Conservation (phyloP, 2,797 vertebrate species). For the Pangasius djambal region DNA sequence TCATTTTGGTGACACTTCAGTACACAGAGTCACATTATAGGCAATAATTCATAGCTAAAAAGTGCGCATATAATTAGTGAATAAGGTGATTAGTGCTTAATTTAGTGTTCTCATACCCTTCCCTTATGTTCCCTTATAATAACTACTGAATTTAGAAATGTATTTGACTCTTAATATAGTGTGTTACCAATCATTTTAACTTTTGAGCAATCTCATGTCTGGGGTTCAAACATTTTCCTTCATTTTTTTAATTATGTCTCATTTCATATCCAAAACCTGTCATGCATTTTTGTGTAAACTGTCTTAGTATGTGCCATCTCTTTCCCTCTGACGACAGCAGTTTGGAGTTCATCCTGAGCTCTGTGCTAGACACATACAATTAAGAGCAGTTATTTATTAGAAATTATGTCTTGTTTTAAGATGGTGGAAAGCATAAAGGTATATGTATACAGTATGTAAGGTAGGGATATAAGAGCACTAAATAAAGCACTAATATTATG, state of each 20-base stretch:
- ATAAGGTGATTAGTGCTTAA: too few species aligned
- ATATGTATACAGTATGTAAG: background rate
- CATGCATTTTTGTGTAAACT: background rate
- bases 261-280: background rate
- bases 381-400: background rate
- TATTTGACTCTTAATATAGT: background rate
- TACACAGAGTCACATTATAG: too few species aligned
- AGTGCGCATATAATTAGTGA: too few species aligned
- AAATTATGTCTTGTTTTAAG: background rate
- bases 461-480: too few species aligned
- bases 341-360: background rate
- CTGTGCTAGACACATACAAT: background rate
- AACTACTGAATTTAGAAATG: background rate
- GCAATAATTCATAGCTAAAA: too few species aligned
- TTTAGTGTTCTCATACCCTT: too few species aligned
- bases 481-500: background rate
- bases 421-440: background rate
- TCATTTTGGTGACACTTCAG: too few species aligned
- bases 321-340: background rate
- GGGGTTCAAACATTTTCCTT: background rate
- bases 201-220: background rate
- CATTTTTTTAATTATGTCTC: background rate
- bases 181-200: background rate
- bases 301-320: too few species aligned
- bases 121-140: background rate